phyloP scores from a whole-genome alignment of 92 coral and sea anemone species.

The Siderastrea radians region DNA sequence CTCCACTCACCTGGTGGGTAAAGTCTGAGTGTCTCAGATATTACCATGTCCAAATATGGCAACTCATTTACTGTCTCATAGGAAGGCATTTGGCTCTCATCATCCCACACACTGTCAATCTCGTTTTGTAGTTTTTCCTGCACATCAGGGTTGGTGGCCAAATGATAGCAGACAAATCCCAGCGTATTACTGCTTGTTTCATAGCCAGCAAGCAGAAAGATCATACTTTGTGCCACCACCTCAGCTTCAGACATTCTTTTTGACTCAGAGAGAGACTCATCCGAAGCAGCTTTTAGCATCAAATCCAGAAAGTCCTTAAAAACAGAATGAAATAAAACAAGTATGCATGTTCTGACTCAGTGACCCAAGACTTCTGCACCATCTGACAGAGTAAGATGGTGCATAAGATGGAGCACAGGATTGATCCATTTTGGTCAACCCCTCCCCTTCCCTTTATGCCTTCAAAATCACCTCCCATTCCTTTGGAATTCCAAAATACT shows the following conservation, averaged over 20 bases:
- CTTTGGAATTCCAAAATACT: too few species aligned
- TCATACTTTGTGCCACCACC: conserved; percentile 73
- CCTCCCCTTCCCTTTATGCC: too few species aligned
- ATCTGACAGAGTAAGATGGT: too few species aligned
- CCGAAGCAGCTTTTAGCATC: conserved; percentile 67
- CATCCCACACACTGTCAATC: conserved; percentile 81
- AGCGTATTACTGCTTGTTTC: conserved; percentile 83
- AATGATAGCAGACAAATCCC: conserved; percentile 64
- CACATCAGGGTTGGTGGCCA: conserved; percentile 81
- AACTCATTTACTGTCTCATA: conserved; percentile 70
- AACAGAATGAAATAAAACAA: not conserved
- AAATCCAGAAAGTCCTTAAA: conserved; percentile 74
- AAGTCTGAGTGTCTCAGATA: conserved; percentile 78
- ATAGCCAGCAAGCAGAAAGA: conserved; percentile 84
- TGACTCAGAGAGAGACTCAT: conserved; percentile 25
- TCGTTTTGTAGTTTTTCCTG: conserved; percentile 82
- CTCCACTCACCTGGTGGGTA: conserved; percentile 76
- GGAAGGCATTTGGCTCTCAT: conserved; percentile 74
- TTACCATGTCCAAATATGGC: conserved; percentile 80
- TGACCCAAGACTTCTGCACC: too few species aligned
- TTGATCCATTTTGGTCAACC: too few species aligned
- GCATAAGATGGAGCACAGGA: too few species aligned
- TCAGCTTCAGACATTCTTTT: conserved; percentile 77
- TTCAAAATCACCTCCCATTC: too few species aligned
- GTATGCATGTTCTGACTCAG: not conserved